Evolutionary conservation across 2,888 invertebrate species (phyloP).

Genomic region (Thereva unica): DNA sequence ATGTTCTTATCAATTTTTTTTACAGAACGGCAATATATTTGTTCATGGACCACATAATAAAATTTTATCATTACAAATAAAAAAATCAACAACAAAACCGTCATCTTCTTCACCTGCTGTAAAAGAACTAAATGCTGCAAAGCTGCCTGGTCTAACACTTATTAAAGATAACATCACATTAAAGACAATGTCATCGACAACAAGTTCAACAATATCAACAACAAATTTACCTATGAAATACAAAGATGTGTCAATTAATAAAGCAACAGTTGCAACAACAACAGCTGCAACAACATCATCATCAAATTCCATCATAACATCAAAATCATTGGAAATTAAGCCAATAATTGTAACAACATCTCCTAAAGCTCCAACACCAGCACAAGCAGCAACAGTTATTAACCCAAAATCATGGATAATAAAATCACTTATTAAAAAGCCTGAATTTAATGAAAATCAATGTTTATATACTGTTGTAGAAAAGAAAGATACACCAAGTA

Average conservation of each 20-base stretch:
- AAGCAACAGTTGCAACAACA: constrained; percentile 3
- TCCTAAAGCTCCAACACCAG: constrained; percentile 31
- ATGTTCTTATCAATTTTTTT: not conserved
- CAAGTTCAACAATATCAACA: not conserved
- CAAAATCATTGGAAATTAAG: constrained; percentile 36
- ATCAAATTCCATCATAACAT: not conserved
- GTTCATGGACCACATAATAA: constrained; percentile 39
- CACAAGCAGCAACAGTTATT: constrained; percentile 36
- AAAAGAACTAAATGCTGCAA: constrained; percentile 23
- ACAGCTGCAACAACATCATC: constrained; percentile 1
- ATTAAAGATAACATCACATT: not conserved
- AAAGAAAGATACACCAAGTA: too few species aligned
- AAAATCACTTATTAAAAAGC: too few species aligned
- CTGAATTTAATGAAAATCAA: constrained; percentile 9
- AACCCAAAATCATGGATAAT: not conserved
- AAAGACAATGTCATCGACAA: not conserved
- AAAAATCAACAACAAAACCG: constrained; percentile 12
- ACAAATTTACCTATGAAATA: constrained; percentile 9
- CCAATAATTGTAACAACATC: constrained; percentile 33
- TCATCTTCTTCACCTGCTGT: constrained; percentile 24
- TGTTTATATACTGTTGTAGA: too few species aligned
- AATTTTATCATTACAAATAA: constrained; percentile 39
- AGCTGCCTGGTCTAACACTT: constrained; percentile 5
- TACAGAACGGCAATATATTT: constrained; percentile 40
- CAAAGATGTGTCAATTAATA: constrained; percentile 21